Evolutionary conservation across 2,113 vertebrate genomes (phyloP), one percentile per base, ranked within the genome.

Genomic region (Galbula dea): DNA sequence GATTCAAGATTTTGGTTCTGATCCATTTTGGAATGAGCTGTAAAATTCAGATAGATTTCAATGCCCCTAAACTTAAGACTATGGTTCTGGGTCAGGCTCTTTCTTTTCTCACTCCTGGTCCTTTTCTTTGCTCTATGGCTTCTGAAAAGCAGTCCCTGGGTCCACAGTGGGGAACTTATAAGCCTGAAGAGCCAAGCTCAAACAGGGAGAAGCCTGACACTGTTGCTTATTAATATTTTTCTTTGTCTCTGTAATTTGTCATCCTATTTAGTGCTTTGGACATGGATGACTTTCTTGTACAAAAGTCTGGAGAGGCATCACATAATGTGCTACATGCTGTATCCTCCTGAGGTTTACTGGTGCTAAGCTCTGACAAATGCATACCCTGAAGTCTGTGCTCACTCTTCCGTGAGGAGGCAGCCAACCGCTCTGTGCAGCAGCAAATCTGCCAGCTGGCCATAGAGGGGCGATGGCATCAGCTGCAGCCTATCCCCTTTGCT

Each of bases 361-460:
- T 51, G 74, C 30, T 77, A 66, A 79, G 94, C 84, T 52, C 63
- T 11, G 84, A 34, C 90, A 83, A 89, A 82, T 61, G 61, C 85
- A 51, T 32, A 72, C 52, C 93, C 94, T 89, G 77, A 69, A 90
- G 93, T 72, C 83, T 76, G 94, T 83, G 94, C 85, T 93, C 96
- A 69, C 74, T 15, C 95, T 32, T 88, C 95, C 79, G 41, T 89
- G 93, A 95, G 95, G 32, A 84, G 75, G 88, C 86, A 91, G 85
- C 93, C 93, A 95, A 90, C 30, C 7, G 80, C 83, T 92, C 85
- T 46, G 90, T 62, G 88, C 93, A 45, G 67, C 90, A 34, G 93
- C 72, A n/a, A 30, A 86, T n/a, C 80, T 85, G 96, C 96, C 96
- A 93, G 94, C 95, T 88, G 95, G 81, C 93, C 69, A 0, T 3